Percentiles rank a stretch among this genome's conserved stretches.
These are phyloP conservation scores for Tonatia bakeri DNA, from an alignment of 2,113 vertebrate species.

Conservation along the genomic window DNA sequence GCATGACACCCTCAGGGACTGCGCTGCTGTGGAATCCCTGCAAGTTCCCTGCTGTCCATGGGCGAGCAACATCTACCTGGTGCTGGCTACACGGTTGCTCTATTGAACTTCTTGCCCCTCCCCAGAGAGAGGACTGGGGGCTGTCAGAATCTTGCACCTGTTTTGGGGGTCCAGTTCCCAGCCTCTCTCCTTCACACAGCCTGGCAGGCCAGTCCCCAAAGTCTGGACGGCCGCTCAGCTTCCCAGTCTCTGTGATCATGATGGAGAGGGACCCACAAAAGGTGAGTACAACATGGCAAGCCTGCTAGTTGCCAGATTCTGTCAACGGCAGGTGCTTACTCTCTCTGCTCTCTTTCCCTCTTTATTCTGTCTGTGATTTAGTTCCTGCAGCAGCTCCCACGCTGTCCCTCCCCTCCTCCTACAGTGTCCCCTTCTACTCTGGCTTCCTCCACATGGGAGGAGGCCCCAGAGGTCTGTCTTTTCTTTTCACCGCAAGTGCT, in stretches of 20 bases:
- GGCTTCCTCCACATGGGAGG: neutral
- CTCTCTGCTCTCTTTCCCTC: neutral
- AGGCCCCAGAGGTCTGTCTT: neutral
- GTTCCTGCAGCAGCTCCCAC: neutral
- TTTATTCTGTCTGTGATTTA: neutral
- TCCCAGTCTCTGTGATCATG: neutral
- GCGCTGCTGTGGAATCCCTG: fast-evolving
- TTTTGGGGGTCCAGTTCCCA: too few species aligned
- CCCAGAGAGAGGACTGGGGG: neutral
- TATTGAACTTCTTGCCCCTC: neutral
- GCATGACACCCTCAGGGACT: neutral
- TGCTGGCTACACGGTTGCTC: neutral
- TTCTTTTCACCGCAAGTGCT: neutral
- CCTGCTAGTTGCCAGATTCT: neutral
- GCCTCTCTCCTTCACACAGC: neutral
- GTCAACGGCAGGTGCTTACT: neutral
- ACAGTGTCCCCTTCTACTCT: too few species aligned
- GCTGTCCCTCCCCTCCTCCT: neutral
- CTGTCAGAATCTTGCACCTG: too few species aligned
- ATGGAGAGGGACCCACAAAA: neutral
- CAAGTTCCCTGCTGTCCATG: neutral
- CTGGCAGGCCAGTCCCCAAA: neutral
- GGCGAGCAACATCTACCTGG: neutral
- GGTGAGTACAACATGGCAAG: neutral
- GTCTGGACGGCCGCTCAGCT: neutral